Evolutionary conservation across 2,888 invertebrate species (phyloP), one percentile per base, ranked within the genome.

Genomic region (Sinhomidia bicolor): DNA sequence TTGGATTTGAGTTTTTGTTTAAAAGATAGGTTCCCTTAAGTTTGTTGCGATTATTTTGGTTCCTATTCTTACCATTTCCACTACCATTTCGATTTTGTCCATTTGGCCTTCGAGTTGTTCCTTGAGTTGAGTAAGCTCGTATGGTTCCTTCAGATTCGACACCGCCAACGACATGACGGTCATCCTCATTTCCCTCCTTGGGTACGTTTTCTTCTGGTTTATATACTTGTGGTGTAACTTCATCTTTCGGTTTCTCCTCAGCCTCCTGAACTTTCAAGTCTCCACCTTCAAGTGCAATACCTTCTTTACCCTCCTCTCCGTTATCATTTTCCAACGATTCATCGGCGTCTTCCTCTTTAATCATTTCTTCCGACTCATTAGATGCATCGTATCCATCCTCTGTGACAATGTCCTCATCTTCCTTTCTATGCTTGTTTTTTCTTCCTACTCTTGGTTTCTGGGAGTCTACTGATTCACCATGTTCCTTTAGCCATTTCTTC

Each of bases 321-420:
- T 54, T 54, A n/a, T 54, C 54, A 17, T n/a, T n/a, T 54, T 54
- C 54, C 54, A 54, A 54, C 20, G 65, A 71, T 10, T 82, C 62
- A 17, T 89, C 88, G 17, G 85, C 89, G 10, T 90, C 89, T 10
- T 93, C 93, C 0, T 93, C 93, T 23, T 83, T 90, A 60, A 93
- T 93, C 10, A 90, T 85, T 9, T 89, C 89, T 47, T 90, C 79
- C 0, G 81, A 83, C 20, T 85, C 85, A 57, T 81, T 81, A 9
- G 51, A 76, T 10, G 47, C 87, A 47, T 89, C 90, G 14, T 90
- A 87, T 6, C 90, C 90, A n/a, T 85, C 89, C 17, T 79, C 85
- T 2, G 54, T 14, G 2, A 54, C 54, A 54, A 17, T 54, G 54
- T 17, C 54, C 1, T 54, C 54, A 1, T 54, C 54, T 6, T 54